A percentile compares a stretch with the other conserved stretches of the same genome.
phyloP scores from a whole-genome alignment of 1,140 invertebrate genomes.

The Drosophila elegans region DNA sequence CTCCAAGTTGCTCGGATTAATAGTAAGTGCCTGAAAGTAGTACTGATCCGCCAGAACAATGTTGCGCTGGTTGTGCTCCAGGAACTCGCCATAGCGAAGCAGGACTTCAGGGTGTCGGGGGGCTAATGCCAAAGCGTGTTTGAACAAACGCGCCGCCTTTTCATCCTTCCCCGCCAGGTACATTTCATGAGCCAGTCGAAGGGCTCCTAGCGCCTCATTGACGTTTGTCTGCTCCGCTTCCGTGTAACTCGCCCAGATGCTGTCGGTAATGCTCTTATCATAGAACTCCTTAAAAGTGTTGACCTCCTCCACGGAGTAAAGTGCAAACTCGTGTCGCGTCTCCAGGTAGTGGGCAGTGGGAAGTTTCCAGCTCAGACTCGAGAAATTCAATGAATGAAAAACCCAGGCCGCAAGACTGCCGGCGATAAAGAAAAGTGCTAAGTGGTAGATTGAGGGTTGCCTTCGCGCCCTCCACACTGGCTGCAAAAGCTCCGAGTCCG shows the following conservation, averaged over 20 bases:
- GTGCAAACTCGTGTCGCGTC: constrained; percentile 75
- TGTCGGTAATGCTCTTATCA: constrained; percentile 65
- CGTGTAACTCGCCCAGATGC: constrained; percentile 49
- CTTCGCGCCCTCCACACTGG: neutral
- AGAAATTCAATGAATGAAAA: constrained; percentile 46
- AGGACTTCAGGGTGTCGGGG: constrained; percentile 96
- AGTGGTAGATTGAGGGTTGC: constrained; percentile 24
- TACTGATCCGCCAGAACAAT: constrained; percentile 95
- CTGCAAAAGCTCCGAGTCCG: no score
- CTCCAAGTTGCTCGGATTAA: constrained; percentile 92
- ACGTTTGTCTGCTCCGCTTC: constrained; percentile 68
- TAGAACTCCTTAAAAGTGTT: constrained; percentile 75
- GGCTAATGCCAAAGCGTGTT: constrained; percentile 95
- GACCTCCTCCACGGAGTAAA: constrained; percentile 68
- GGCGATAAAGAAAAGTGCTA: constrained; percentile 57
- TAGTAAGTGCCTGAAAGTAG: constrained; percentile 92
- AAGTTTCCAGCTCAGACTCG: constrained; percentile 37
- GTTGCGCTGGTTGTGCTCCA: constrained; percentile 94
- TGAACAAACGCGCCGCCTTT: constrained; percentile 94
- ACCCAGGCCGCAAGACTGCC: constrained; percentile 60
- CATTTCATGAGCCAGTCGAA: constrained; percentile 94
- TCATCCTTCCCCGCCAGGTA: constrained; percentile 92
- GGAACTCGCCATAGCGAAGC: constrained; percentile 96
- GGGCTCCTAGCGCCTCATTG: constrained; percentile 92
- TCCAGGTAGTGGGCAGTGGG: constrained; percentile 72